Evolutionary conservation across 2,888 invertebrate species (phyloP).

Genomic region (Philonicus albiceps): DNA sequence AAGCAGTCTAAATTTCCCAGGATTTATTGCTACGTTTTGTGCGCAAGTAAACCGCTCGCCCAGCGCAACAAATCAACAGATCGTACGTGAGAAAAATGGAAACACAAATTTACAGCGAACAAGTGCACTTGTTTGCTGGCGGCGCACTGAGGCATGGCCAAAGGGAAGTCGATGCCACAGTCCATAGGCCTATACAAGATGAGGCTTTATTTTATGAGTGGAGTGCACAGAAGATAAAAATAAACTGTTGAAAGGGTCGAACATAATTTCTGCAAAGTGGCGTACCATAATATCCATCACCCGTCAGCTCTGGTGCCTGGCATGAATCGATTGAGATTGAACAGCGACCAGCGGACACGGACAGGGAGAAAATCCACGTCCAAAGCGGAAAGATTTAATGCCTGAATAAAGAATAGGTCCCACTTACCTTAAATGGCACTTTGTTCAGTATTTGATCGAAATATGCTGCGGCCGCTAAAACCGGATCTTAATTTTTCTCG

Average conservation of each 20-base stretch:
- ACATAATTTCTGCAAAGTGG: not conserved
- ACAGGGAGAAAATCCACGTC: conserved; percentile 1
- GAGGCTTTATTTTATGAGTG: not conserved
- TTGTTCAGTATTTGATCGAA: not conserved
- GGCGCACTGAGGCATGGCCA: not conserved
- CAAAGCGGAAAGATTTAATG: not conserved
- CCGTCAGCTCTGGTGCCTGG: not conserved
- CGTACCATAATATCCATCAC: not conserved
- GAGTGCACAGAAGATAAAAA: not conserved
- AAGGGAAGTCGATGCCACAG: not conserved
- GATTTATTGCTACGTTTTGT: not conserved
- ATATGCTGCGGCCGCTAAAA: not conserved
- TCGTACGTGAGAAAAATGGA: conserved; percentile 27
- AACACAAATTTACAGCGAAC: conserved; percentile 17
- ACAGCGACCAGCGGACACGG: not conserved
- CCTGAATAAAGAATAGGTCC: not conserved
- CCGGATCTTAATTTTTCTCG: conserved; percentile 9
- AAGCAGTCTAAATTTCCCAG: not conserved
- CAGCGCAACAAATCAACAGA: not conserved
- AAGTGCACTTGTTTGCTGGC: not conserved
- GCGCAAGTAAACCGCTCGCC: not conserved
- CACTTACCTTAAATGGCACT: conserved; percentile 26
- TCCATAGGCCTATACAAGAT: not conserved
- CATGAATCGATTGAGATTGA: not conserved
- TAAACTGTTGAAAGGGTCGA: not conserved